These are phyloP conservation scores for Ylistrum balloti DNA, from an alignment of 1,140 invertebrate species.

Conservation along the genomic window DNA sequence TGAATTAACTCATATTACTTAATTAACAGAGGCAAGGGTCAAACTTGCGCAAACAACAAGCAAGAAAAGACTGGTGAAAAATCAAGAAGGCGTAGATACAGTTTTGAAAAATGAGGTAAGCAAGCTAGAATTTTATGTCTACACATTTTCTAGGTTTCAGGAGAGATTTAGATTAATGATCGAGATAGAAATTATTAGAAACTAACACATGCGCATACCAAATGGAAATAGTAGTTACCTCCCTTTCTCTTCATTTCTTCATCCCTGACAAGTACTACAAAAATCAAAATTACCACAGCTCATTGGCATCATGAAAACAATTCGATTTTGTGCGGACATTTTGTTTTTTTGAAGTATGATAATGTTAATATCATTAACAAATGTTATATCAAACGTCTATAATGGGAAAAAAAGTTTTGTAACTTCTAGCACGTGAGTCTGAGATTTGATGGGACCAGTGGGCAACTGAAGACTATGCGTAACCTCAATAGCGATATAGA, in stretches of 20 bases:
- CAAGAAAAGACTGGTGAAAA: conserved; percentile 48
- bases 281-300: no score
- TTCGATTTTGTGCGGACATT: no score
- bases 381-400: no score
- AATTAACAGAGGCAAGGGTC: background rate
- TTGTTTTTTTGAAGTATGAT: no score
- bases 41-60: conserved; percentile 43
- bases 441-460: conserved; percentile 77
- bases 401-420: conserved; percentile 17
- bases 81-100: conserved; percentile 21
- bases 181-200: no score
- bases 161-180: no score
- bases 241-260: background rate
- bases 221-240: background rate
- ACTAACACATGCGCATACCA: no score
- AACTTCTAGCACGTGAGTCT: conserved; percentile 73
- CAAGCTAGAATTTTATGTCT: no score
- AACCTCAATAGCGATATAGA: conserved; percentile 75
- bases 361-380: no score
- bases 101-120: conserved; percentile 63
- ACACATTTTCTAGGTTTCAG: no score
- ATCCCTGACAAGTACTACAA: no score
- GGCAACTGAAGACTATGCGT: conserved; percentile 76
- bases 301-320: no score
- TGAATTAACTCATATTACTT: background rate